Percentiles rank a stretch among this genome's conserved stretches.
phyloP scores from a whole-genome alignment of 2,888 invertebrate species.

The Sicus ferrugineus region DNA sequence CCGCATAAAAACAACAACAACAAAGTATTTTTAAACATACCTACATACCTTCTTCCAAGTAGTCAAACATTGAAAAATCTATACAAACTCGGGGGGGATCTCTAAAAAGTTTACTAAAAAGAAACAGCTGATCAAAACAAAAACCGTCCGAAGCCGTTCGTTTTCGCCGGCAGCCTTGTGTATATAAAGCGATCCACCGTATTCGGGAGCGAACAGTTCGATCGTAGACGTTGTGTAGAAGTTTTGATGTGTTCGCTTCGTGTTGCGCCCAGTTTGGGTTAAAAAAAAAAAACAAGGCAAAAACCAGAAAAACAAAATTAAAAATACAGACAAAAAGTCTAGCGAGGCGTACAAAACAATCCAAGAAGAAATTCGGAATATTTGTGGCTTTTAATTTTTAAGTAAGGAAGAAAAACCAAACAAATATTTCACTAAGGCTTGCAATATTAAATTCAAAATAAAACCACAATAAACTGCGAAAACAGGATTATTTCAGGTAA shows the following conservation, averaged over 20 bases:
- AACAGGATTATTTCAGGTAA: no score
- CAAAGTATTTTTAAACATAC: background rate
- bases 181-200: constrained; percentile 32
- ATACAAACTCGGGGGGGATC: no score
- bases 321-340: constrained; percentile 4
- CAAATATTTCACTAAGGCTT: no score
- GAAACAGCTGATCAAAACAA: constrained; percentile 52
- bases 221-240: constrained; percentile 53
- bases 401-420: no score
- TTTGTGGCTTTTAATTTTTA: background rate
- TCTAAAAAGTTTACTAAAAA: constrained; percentile 27
- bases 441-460: no score
- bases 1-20: background rate
- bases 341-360: background rate
- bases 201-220: constrained; percentile 45
- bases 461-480: no score
- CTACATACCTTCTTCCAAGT: no score
- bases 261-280: constrained; percentile 14
- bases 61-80: no score
- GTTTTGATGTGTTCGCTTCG: no score
- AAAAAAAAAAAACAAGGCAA: constrained; percentile 2
- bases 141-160: constrained; percentile 47
- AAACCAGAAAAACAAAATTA: constrained; percentile 23
- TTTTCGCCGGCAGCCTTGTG: constrained; percentile 23
- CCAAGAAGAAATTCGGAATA: background rate